These are phyloP conservation scores for Pelochelys cantorii DNA, from an alignment of 2,797 vertebrate species.

Conservation along the genomic window DNA sequence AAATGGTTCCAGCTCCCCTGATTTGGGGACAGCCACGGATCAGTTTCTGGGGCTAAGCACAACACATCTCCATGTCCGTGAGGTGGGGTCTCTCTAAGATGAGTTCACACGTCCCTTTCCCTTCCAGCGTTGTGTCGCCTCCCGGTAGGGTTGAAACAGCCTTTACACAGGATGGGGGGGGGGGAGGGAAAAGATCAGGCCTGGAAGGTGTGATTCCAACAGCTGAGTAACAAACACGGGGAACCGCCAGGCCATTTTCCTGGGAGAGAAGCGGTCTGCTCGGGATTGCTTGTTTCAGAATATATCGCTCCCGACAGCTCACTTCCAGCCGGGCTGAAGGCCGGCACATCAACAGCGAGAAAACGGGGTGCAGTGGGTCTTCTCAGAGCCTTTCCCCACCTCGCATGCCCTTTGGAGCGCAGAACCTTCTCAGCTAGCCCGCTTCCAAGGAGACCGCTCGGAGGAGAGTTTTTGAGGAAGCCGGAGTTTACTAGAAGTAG, in stretches of 20 bases:
- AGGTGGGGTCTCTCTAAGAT: fast-evolving
- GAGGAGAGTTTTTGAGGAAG: neutral
- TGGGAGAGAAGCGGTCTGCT: neutral
- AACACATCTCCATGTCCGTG: neutral
- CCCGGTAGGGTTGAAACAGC: fast-evolving
- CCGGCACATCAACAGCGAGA: neutral
- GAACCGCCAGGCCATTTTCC: neutral
- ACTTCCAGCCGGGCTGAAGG: neutral
- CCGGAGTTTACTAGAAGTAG: too few species aligned
- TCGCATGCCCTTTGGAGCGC: neutral
- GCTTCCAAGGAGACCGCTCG: fast-evolving
- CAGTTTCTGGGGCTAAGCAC: neutral
- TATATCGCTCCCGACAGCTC: conserved; percentile 10
- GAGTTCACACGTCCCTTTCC: neutral
- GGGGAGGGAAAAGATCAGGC: neutral
- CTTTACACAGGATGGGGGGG: neutral
- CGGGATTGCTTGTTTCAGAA: neutral
- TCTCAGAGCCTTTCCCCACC: neutral
- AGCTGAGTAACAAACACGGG: neutral
- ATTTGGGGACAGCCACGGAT: neutral
- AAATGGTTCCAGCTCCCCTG: too few species aligned
- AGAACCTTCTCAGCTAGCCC: neutral
- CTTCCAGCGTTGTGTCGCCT: neutral
- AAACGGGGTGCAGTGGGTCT: neutral
- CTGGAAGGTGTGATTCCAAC: neutral